Percentiles rank a stretch among this genome's conserved stretches.
These are phyloP conservation scores for Lochmaea capreae DNA, from an alignment of 2,888 invertebrate species.

Conservation along the genomic window DNA sequence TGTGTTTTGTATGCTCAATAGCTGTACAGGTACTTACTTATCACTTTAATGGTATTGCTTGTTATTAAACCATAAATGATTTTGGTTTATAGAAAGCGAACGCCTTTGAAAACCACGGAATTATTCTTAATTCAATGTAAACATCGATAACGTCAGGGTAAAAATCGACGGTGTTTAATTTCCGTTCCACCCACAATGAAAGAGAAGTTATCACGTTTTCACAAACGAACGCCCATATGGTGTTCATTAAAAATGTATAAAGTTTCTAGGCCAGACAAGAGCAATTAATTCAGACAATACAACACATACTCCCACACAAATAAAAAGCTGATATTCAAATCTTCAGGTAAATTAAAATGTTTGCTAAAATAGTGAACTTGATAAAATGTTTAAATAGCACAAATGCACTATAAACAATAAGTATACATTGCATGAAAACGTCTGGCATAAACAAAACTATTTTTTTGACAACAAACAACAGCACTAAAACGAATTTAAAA, in stretches of 20 bases:
- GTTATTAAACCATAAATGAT: neutral
- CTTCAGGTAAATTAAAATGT: too few relatives aligned
- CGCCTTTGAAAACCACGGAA: constrained; percentile 1
- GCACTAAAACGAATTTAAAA: too few relatives aligned
- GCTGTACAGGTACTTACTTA: neutral
- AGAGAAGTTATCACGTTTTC: constrained; percentile 41
- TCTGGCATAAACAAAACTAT: too few relatives aligned
- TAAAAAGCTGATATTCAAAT: too few relatives aligned
- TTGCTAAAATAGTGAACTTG: too few relatives aligned
- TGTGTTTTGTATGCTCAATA: neutral
- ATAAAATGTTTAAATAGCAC: too few relatives aligned
- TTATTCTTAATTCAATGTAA: constrained; percentile 26
- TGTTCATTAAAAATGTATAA: constrained; percentile 32
- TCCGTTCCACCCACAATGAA: constrained; percentile 40
- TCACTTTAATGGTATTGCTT: neutral
- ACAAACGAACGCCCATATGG: constrained; percentile 40
- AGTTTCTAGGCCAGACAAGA: neutral
- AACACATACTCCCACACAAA: too few relatives aligned
- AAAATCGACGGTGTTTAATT: constrained; percentile 33
- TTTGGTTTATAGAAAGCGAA: constrained; percentile 1
- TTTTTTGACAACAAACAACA: too few relatives aligned
- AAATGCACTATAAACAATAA: too few relatives aligned
- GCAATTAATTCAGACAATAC: neutral
- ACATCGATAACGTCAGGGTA: constrained; percentile 27
- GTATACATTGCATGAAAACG: too few relatives aligned